phyloP scores from a whole-genome alignment of 2,888 invertebrate genomes.

The Dascillus cervinus region DNA sequence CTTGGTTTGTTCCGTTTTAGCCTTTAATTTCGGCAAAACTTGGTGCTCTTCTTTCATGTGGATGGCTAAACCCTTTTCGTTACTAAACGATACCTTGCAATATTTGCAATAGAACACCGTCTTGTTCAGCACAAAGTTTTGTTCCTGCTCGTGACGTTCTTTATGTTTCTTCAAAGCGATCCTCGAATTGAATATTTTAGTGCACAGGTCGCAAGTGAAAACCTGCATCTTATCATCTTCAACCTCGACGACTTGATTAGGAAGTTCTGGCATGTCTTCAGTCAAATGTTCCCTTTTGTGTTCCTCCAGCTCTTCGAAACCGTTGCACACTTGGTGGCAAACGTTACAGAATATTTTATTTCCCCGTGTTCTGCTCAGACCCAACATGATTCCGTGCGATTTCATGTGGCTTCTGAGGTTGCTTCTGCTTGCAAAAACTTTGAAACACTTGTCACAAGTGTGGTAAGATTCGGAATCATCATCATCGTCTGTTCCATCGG shows the following conservation, averaged over 20 bases:
- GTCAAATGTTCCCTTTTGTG: conserved; percentile 47
- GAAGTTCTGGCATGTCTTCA: conserved; percentile 13
- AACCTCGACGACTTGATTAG: conserved; percentile 15
- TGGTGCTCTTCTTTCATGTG: conserved; percentile 36
- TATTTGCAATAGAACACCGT: conserved; percentile 31
- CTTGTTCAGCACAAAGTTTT: conserved; percentile 5
- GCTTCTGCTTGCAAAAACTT: conserved; percentile 41
- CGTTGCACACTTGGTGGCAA: conserved; percentile 55
- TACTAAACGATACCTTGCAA: conserved; percentile 32
- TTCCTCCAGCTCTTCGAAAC: conserved; percentile 46
- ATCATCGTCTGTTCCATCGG: not conserved
- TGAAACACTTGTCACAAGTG: conserved; percentile 46
- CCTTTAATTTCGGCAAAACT: conserved; percentile 13
- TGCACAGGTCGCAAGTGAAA: conserved; percentile 41
- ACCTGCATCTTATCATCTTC: conserved; percentile 23
- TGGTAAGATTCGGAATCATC: conserved; percentile 32
- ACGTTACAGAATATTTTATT: conserved; percentile 47
- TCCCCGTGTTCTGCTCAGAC: conserved; percentile 23
- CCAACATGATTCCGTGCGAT: conserved; percentile 41
- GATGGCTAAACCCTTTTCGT: conserved; percentile 22
- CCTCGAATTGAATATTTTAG: conserved; percentile 39
- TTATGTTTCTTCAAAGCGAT: conserved; percentile 39
- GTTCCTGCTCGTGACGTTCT: conserved; percentile 27
- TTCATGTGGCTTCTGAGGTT: conserved; percentile 43
- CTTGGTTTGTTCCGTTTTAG: conserved; percentile 15